Evolutionary conservation across 2,797 vertebrate species (phyloP).

Genomic region (Anguilla pacifica): DNA sequence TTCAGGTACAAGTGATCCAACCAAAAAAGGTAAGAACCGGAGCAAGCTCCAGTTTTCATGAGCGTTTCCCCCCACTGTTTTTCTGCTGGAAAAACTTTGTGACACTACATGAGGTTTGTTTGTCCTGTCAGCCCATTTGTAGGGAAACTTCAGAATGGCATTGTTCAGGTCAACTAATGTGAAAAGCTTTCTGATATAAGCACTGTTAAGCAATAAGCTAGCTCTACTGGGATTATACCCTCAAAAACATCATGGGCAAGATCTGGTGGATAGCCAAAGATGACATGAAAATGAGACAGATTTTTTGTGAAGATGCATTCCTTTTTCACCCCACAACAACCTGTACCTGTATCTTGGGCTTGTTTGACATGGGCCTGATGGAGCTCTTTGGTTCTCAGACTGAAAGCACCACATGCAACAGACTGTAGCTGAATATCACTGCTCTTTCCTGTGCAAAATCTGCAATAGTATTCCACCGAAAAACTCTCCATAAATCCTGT

Average conservation of each 20-base stretch:
- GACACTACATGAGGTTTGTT: neutral
- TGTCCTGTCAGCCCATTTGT: neutral
- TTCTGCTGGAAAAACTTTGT: constrained; percentile 7
- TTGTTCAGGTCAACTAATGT: constrained; percentile 20
- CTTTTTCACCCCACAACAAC: constrained; percentile 24
- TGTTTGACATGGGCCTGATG: constrained; percentile 10
- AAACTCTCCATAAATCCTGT: constrained; percentile 11
- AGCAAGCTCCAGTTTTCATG: constrained; percentile 38
- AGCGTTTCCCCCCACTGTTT: constrained; percentile 26
- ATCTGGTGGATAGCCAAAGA: too few relatives aligned
- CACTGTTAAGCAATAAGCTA: too few relatives aligned
- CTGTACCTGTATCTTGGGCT: neutral
- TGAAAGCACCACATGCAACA: constrained; percentile 7
- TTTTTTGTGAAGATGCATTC: constrained; percentile 23
- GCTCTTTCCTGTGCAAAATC: constrained; percentile 18
- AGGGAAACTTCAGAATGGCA: constrained; percentile 21
- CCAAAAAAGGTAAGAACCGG: constrained; percentile 40
- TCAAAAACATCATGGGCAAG: too few relatives aligned
- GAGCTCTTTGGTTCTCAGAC: neutral
- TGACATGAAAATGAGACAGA: neutral
- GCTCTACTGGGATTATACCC: too few relatives aligned
- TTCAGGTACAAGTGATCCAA: constrained; percentile 36
- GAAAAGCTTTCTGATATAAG: constrained; percentile 26
- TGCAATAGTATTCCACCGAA: constrained; percentile 1
- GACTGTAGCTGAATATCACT: constrained; percentile 5